These are phyloP conservation scores for Chrysotoxum bicinctum DNA, from an alignment of 2,888 invertebrate genomes.

Conservation along the genomic window DNA sequence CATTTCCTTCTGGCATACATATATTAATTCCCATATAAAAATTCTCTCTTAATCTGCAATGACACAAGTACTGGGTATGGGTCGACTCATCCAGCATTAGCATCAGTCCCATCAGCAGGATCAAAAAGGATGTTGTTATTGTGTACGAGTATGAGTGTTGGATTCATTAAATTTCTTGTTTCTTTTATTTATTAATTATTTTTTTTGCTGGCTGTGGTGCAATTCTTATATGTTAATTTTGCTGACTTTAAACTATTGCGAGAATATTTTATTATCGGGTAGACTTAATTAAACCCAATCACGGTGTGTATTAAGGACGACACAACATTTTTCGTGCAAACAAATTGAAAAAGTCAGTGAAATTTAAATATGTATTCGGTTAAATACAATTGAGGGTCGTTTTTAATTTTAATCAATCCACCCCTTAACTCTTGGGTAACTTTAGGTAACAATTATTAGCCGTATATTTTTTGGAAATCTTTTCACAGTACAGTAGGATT, in stretches of 20 bases:
- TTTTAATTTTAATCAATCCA: no score
- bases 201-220: not conserved
- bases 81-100: not conserved
- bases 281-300: not conserved
- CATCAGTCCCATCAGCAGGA: not conserved
- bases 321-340: not conserved
- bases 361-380: no score
- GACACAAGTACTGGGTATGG: not conserved
- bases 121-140: not conserved
- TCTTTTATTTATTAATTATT: not conserved
- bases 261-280: not conserved
- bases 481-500: no score
- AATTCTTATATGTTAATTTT: not conserved
- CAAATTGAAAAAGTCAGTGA: no score
- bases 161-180: conserved; percentile 1
- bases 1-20: conserved; percentile 16
- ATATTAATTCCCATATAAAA: not conserved
- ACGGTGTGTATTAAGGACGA: not conserved
- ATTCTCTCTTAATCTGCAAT: conserved; percentile 12
- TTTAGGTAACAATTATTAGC: no score
- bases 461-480: no score
- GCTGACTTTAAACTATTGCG: not conserved
- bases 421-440: no score
- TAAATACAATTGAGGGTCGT: no score
- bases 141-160: not conserved